These are phyloP conservation scores for Emydura subglobosa DNA, from an alignment of 2,113 vertebrate species.

Conservation along the genomic window DNA sequence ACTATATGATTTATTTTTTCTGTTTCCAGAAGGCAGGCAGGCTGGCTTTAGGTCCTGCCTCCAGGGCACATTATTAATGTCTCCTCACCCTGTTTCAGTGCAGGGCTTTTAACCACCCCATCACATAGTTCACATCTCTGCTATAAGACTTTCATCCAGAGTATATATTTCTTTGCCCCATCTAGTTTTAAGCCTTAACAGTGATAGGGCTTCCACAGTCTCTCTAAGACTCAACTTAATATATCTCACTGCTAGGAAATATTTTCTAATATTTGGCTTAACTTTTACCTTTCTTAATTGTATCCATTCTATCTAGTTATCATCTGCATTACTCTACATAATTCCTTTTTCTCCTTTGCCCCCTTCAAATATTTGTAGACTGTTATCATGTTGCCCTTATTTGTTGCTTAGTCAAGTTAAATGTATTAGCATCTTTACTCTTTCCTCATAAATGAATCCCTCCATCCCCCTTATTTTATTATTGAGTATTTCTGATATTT, in stretches of 20 bases:
- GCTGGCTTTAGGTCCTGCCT: not conserved
- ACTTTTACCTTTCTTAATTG: not conserved
- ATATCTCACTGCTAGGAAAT: not conserved
- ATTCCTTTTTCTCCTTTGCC: not conserved
- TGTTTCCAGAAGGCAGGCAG: not conserved
- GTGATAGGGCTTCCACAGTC: not conserved
- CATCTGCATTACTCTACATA: not conserved
- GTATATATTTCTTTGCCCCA: not conserved
- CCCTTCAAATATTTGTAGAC: not conserved
- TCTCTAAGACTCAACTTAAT: not conserved
- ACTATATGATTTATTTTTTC: not conserved
- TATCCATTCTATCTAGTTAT: not conserved
- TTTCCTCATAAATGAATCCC: not conserved
- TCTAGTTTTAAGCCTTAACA: not conserved
- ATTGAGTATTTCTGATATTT: not conserved
- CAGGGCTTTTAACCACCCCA: not conserved
- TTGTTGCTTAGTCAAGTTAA: not conserved
- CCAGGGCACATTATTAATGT: not conserved
- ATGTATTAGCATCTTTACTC: not conserved
- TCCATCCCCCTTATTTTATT: not conserved
- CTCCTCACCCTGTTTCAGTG: not conserved
- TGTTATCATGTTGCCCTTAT: not conserved
- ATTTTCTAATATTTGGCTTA: not conserved
- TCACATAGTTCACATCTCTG: not conserved
- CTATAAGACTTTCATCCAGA: not conserved